Evolutionary conservation across 2,888 invertebrate genomes (phyloP).

Genomic region (Mactromeris polynyma): DNA sequence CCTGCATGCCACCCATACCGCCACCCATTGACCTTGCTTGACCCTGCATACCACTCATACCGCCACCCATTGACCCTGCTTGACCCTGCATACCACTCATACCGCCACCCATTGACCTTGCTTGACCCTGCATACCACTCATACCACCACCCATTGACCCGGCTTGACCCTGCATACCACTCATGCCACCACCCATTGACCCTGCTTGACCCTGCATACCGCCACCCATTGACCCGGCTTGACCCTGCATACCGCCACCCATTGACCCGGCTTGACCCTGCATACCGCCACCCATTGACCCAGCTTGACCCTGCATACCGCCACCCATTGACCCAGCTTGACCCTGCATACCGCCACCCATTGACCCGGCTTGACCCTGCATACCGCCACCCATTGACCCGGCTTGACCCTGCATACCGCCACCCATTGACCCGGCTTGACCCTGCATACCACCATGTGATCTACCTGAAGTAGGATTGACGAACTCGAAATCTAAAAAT

Average conservation of each 20-base stretch:
- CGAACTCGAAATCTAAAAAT: slow-evolving; percentile 63
- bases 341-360: background rate
- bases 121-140: background rate
- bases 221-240: background rate
- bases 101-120: background rate
- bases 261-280: background rate
- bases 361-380: background rate
- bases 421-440: background rate
- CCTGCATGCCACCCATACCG: background rate
- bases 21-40: background rate
- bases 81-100: background rate
- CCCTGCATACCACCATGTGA: background rate
- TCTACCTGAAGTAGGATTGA: slow-evolving; percentile 47
- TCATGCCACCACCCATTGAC: background rate
- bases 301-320: background rate
- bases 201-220: background rate
- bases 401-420: background rate
- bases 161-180: background rate
- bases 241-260: background rate
- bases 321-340: background rate
- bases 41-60: background rate
- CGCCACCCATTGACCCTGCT: background rate
- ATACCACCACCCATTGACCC: background rate
- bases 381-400: background rate
- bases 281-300: background rate